Conservation (phyloP, 2,797 vertebrate species). For the Aselliscus stoliczkanus region DNA sequence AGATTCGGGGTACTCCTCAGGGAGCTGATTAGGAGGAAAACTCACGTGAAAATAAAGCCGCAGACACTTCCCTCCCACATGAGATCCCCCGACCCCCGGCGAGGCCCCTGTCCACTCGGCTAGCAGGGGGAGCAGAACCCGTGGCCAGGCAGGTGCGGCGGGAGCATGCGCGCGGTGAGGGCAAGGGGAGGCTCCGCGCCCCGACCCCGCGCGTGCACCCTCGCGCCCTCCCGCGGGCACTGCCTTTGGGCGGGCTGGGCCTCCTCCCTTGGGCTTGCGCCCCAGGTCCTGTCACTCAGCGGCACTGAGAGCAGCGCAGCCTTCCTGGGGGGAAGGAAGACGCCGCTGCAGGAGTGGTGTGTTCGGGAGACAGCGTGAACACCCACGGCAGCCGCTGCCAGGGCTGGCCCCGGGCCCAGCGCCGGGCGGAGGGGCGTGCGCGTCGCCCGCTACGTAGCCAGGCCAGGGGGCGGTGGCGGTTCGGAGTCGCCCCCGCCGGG, state of each 20-base stretch:
- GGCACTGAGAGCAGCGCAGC: background rate
- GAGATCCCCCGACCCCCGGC: background rate
- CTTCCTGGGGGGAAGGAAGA: conserved; percentile 23
- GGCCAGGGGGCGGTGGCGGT: background rate
- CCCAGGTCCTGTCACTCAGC: background rate
- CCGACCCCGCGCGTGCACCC: background rate
- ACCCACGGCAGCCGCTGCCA: background rate
- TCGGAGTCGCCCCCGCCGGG: background rate
- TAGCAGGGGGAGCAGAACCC: background rate
- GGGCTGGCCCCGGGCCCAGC: background rate
- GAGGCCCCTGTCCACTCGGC: no score
- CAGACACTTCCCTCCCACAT: background rate
- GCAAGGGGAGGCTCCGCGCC: conserved; percentile 20
- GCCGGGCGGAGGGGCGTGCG: background rate
- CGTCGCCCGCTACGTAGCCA: background rate
- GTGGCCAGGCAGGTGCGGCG: conserved; percentile 39
- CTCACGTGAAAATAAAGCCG: background rate
- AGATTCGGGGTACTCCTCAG: background rate
- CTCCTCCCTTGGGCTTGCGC: background rate
- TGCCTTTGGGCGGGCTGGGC: background rate
- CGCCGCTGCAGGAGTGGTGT: background rate
- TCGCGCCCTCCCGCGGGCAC: background rate
- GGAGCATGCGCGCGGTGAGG: conserved; percentile 59
- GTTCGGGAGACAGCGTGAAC: background rate
- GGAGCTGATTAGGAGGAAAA: background rate